phyloP scores from a whole-genome alignment of 2,797 vertebrate genomes.

The Pterois miles region DNA sequence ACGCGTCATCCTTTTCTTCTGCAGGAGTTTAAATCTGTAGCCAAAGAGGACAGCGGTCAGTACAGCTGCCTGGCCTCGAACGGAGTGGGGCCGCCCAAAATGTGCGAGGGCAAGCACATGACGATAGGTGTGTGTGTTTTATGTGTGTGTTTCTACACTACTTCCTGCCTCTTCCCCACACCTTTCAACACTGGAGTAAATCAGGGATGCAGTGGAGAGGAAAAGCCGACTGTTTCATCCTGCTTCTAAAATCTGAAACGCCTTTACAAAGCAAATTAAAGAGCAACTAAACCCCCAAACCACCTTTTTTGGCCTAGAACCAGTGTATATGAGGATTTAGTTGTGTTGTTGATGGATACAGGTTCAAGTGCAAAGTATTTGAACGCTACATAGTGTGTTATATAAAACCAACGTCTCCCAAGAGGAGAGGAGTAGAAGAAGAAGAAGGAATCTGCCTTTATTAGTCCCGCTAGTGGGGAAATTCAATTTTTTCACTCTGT shows the following conservation, averaged over 20 bases:
- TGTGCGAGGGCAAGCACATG: constrained; percentile 90
- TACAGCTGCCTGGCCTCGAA: constrained; percentile 94
- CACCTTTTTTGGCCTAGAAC: too few species aligned
- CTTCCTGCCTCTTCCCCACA: constrained; percentile 28
- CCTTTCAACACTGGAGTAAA: constrained; percentile 49
- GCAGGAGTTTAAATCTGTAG: constrained; percentile 90
- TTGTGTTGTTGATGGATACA: too few species aligned
- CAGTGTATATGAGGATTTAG: too few species aligned
- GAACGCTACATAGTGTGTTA: too few species aligned
- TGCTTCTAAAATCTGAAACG: constrained; percentile 17
- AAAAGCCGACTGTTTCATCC: constrained; percentile 29
- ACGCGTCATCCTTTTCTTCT: neutral
- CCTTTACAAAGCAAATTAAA: neutral
- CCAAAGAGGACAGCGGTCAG: constrained; percentile 89
- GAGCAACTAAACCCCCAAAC: too few species aligned
- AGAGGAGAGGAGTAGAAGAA: too few species aligned
- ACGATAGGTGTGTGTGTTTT: constrained; percentile 59
- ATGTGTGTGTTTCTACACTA: constrained; percentile 4
- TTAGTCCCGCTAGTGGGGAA: too few species aligned
- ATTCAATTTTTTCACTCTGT: too few species aligned
- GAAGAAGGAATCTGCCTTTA: too few species aligned
- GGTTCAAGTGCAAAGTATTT: too few species aligned
- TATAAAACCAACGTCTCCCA: too few species aligned
- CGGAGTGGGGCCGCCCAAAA: constrained; percentile 85
- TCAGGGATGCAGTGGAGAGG: constrained; percentile 61